phyloP scores from a whole-genome alignment of 2,113 vertebrate species.

The Bucco capensis region DNA sequence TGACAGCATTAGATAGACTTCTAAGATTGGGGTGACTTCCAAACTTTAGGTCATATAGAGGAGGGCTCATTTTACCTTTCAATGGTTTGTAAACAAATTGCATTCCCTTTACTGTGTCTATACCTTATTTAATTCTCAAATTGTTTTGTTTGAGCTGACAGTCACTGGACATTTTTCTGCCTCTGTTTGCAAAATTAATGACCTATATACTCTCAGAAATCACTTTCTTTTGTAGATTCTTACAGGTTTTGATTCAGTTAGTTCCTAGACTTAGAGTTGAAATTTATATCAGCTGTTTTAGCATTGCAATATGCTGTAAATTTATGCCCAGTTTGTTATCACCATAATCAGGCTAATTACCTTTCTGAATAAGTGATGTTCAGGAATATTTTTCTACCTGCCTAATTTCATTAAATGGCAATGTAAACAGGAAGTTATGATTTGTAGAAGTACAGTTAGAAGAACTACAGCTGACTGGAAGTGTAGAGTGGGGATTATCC shows the following conservation, averaged over 20 bases:
- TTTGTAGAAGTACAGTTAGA: background rate
- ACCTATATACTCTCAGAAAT: background rate
- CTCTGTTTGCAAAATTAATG: background rate
- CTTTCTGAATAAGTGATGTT: background rate
- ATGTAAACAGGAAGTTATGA: background rate
- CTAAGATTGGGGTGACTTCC: background rate
- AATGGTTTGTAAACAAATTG: background rate
- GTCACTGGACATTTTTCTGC: background rate
- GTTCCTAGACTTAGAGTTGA: background rate
- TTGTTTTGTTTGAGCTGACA: background rate
- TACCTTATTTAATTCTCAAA: background rate
- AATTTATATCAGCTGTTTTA: background rate
- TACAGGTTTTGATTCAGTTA: background rate
- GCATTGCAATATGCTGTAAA: background rate
- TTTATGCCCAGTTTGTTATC: background rate
- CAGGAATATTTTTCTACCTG: background rate
- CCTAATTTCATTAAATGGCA: background rate
- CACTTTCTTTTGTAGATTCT: background rate
- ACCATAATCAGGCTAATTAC: accelerated
- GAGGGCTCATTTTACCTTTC: background rate
- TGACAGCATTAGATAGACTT: background rate
- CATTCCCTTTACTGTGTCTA: background rate
- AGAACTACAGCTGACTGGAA: background rate
- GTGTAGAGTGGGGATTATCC: background rate
- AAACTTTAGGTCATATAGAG: background rate